Evolutionary conservation across 2,888 invertebrate species (phyloP).

Genomic region (Panzeria rudis): DNA sequence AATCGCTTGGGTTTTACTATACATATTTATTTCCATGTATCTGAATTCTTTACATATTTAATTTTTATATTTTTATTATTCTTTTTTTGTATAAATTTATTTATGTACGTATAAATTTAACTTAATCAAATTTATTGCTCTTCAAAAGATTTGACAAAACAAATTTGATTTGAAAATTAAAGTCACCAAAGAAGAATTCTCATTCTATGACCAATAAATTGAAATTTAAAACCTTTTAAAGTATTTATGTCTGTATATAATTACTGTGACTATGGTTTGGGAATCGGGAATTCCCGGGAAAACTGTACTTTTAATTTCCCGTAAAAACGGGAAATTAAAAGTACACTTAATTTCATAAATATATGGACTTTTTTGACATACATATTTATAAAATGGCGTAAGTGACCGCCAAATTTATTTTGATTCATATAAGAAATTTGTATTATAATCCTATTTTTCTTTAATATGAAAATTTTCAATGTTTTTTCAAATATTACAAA

Average conservation of each 20-base stretch:
- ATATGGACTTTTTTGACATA: no score
- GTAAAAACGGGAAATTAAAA: no score
- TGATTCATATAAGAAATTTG: no score
- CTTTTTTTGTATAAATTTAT: slow-evolving; percentile 1
- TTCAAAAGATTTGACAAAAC: slow-evolving; percentile 9
- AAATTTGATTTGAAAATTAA: background rate
- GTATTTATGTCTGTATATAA: background rate
- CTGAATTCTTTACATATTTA: slow-evolving; percentile 11
- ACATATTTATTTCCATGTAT: slow-evolving; percentile 21
- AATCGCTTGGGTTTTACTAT: slow-evolving; percentile 16
- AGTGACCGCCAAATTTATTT: no score
- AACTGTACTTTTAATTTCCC: no score
- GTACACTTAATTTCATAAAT: no score
- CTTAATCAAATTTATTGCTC: slow-evolving; percentile 23
- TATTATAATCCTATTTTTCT: no score
- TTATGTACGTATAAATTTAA: slow-evolving; percentile 8
- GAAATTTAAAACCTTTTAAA: background rate
- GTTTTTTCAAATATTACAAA: no score
- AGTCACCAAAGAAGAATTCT: background rate
- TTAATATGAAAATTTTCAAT: no score
- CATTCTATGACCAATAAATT: background rate
- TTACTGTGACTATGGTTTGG: no score
- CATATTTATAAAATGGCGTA: no score
- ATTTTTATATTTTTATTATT: slow-evolving; percentile 11
- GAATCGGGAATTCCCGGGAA: no score